Percentiles rank a stretch among this genome's conserved stretches.
Evolutionary conservation across 2,797 vertebrate species (phyloP).

Genomic region (Rallus crepitans): DNA sequence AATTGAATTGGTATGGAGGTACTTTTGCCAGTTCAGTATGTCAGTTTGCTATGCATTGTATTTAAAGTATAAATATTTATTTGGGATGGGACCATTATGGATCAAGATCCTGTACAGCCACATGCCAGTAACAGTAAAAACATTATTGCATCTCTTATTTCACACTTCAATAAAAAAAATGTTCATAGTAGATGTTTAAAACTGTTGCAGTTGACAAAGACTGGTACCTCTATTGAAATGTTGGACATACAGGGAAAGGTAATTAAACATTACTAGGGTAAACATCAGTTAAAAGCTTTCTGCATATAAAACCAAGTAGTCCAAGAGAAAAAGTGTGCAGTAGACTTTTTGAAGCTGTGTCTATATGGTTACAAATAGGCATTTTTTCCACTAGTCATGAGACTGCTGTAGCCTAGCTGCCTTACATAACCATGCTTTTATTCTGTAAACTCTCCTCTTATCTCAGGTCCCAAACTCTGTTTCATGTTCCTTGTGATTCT

Average conservation of each 20-base stretch:
- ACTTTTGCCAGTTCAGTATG: background rate
- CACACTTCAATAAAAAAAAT: background rate
- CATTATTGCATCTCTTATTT: background rate
- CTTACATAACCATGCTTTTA: background rate
- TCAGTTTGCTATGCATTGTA: background rate
- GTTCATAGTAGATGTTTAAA: background rate
- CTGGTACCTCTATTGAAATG: background rate
- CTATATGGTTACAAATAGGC: background rate
- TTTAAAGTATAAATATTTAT: conserved; percentile 10
- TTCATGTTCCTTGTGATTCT: background rate
- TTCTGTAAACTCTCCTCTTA: background rate
- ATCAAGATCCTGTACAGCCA: background rate
- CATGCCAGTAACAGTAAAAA: background rate
- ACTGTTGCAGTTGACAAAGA: background rate
- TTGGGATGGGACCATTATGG: background rate
- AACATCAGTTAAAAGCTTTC: background rate
- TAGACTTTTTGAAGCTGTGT: background rate
- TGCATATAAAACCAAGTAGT: background rate
- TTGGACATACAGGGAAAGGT: background rate
- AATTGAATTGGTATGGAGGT: background rate
- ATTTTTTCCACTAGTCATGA: background rate
- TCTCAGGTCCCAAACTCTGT: background rate
- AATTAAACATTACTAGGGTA: background rate
- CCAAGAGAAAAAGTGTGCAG: background rate
- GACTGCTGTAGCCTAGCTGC: background rate